phyloP scores from a whole-genome alignment of 2,888 invertebrate species.

The Drosophila parthenogenetica region DNA sequence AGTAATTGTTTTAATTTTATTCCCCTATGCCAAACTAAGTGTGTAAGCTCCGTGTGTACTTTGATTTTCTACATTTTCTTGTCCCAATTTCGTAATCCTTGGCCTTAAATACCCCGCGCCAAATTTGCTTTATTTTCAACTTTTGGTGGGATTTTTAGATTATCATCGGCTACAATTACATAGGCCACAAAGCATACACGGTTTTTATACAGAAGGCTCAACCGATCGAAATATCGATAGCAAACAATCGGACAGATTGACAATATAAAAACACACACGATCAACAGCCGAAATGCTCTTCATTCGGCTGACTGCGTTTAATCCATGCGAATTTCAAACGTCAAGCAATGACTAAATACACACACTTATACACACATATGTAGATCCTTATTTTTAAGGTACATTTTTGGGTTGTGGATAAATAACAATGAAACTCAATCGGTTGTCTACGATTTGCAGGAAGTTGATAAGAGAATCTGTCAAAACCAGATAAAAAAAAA shows the following conservation, averaged over 20 bases:
- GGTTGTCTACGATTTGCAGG: constrained; percentile 55
- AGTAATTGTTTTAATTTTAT: background rate
- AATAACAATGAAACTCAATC: constrained; percentile 47
- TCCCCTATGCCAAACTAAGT: no score
- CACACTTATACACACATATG: constrained; percentile 30
- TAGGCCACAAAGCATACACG: constrained; percentile 76
- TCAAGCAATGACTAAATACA: constrained; percentile 41
- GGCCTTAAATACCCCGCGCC: no score
- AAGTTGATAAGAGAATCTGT: constrained; percentile 70
- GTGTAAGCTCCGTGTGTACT: background rate
- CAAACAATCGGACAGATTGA: constrained; percentile 51
- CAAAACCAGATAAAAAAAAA: constrained; percentile 73
- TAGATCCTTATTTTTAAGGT: no score
- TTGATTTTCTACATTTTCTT: no score
- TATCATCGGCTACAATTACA: constrained; percentile 77
- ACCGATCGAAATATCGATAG: constrained; percentile 64
- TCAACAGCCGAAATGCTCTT: constrained; percentile 69
- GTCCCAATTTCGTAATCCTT: no score
- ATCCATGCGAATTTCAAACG: constrained; percentile 74
- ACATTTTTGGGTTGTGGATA: constrained; percentile 19
- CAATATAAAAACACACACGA: constrained; percentile 42
- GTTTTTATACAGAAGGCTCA: constrained; percentile 55
- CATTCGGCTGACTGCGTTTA: constrained; percentile 71
- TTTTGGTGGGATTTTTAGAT: constrained; percentile 42
- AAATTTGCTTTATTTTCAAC: background rate